Base-by-base conservation (phyloP, 2,113 vertebrate genomes). In the Laticauda colubrina region DNA sequence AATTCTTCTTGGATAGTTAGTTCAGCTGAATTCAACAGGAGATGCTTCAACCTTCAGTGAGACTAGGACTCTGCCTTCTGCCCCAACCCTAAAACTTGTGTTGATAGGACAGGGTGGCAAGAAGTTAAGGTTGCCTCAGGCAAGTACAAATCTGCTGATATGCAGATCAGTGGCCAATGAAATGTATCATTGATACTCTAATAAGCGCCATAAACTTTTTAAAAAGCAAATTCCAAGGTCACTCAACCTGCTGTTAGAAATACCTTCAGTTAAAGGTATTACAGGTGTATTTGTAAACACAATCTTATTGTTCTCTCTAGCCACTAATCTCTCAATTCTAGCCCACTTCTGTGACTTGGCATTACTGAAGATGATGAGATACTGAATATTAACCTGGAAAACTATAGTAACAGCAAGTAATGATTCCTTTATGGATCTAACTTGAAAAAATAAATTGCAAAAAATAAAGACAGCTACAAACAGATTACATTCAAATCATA, bases 401-500 rank as follows among this genome's bases (percentile, higher is more conserved):
- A 29, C 15, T 45, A n/a, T 69, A 88, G 43, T 14, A 54, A 53
- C 9, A 53, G 51, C 11, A 53, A 43, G 2, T 12, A 69, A 64
- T 39, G n/a, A 7, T 53, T 34, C 43, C 26, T 34, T 81, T 24
- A 34, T n/a, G 34, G 5, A n/a, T 34, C 29, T 15, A 24, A n/a
- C 15, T 7, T 48, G 21, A 85, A 26, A 55, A 92, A 57, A 23
- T n/a, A 21, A 39, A 34, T n/a, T 26, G 54, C 54, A 57, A 20
- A 87, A 26, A 88, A 51, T 5, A 89, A 91, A 87, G 39, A 92
- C 91, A 94, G 29, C 43, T 91, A 12, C 75, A 29, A n/a, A 6
- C 54, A 57, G 88, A 57, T 90, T 39, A 39, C 4, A 75, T 53
- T 59, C 26, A 88, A 90, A 34, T 45, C 15, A 51, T 61, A 45